phyloP scores from a whole-genome alignment of 2,113 vertebrate species.

The Tamias sibiricus region DNA sequence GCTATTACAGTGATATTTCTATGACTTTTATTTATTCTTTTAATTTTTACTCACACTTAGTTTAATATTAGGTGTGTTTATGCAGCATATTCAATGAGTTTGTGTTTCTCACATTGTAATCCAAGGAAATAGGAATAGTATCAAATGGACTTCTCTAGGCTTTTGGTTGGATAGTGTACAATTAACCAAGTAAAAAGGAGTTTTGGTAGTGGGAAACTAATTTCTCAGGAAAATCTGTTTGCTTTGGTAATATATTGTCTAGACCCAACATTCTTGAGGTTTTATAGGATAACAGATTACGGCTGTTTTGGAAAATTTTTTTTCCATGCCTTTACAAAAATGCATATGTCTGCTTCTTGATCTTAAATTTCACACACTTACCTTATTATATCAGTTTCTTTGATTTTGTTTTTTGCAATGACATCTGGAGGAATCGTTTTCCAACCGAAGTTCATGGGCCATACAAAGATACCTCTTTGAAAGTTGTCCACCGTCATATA shows the following conservation, averaged over 20 bases:
- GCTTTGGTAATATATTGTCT: background rate
- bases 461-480: constrained; percentile 96
- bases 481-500: constrained; percentile 98
- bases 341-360: background rate
- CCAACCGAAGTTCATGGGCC: constrained; percentile 99
- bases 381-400: constrained; percentile 95
- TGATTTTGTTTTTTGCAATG: constrained; percentile 91
- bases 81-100: background rate
- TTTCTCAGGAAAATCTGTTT: background rate
- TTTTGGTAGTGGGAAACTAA: background rate
- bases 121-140: background rate
- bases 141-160: background rate
- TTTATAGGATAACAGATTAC: background rate
- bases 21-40: constrained; percentile 12
- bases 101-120: background rate
- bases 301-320: background rate
- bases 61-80: background rate
- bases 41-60: background rate
- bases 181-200: background rate
- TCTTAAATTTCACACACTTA: constrained; percentile 75
- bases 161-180: background rate
- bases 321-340: background rate
- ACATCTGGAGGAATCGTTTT: constrained; percentile 91
- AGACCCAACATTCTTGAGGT: background rate
- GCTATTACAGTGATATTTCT: background rate